These are phyloP conservation scores for Brachylomia viminalis DNA, from an alignment of 2,888 invertebrate species.

Conservation along the genomic window DNA sequence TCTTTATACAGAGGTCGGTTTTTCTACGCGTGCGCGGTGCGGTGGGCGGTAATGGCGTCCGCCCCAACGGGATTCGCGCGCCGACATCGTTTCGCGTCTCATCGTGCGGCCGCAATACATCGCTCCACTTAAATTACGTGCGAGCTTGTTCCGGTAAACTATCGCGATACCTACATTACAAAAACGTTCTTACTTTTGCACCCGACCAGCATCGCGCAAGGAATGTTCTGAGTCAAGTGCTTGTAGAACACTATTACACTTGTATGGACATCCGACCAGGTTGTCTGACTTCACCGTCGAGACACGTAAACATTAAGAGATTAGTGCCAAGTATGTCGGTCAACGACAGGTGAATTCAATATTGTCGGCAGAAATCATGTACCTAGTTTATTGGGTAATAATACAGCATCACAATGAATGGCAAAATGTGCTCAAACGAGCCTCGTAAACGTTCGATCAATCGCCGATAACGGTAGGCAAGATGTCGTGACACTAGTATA, in stretches of 20 bases:
- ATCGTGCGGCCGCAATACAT: slow-evolving; percentile 89
- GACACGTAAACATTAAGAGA: slow-evolving; percentile 59
- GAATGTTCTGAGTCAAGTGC: slow-evolving; percentile 58
- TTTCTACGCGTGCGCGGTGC: slow-evolving; percentile 86
- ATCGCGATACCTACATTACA: slow-evolving; percentile 77
- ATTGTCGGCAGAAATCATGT: slow-evolving; percentile 72
- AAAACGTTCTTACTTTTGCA: slow-evolving; percentile 74
- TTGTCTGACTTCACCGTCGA: slow-evolving; percentile 47
- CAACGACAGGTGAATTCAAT: slow-evolving; percentile 68
- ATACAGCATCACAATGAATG: slow-evolving; percentile 75
- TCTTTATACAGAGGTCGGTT: slow-evolving; percentile 86
- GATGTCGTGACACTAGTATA: slow-evolving; percentile 71
- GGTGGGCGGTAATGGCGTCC: slow-evolving; percentile 89
- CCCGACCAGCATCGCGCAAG: slow-evolving; percentile 57
- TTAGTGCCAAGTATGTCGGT: slow-evolving; percentile 62
- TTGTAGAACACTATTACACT: slow-evolving; percentile 56
- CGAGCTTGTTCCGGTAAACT: slow-evolving; percentile 87
- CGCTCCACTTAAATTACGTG: slow-evolving; percentile 88
- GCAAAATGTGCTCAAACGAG: slow-evolving; percentile 77
- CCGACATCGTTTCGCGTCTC: slow-evolving; percentile 89
- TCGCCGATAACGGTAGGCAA: slow-evolving; percentile 79
- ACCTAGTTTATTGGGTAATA: slow-evolving; percentile 68
- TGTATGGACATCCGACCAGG: slow-evolving; percentile 59
- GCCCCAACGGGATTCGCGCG: slow-evolving; percentile 88
- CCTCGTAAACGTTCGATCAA: slow-evolving; percentile 78